Base-by-base conservation (phyloP, 1,140 invertebrate genomes). In the Zaprionus ghesquierei region DNA sequence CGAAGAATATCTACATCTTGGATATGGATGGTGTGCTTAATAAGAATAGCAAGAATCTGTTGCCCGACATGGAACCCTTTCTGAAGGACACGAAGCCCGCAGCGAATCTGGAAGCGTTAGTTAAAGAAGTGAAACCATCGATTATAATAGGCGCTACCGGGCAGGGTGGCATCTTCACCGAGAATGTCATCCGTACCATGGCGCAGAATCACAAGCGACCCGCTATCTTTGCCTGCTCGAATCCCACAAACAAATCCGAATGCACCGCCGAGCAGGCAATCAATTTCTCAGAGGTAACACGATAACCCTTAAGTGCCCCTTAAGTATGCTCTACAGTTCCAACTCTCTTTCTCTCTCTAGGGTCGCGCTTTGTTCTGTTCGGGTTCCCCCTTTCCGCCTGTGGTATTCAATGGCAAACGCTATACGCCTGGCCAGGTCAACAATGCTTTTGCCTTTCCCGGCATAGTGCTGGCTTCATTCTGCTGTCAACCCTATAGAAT, bases 381-480 rank as follows among this genome's bases (percentile, higher is more conserved):
- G 66, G 98, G 98, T 3, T 98, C 97, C 15, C 98, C 98, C 8
- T 99, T 99, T 92, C 94, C 94, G 23, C 95, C 97, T 0, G 96
- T 98, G 15, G 95, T 94, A 13, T 93, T 94, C 27, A 95, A 97
- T 51, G 97, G 96, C 0, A 95, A 97, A 79, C 95, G 94, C 2
- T 95, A 94, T 77, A 90, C 95, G 77, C 97, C 98, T 2, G 98
- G 98, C 0, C 98, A 99, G 93, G 97, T 97, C 63, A 99, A 99
- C 92, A 99, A 99, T 93, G 95, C 98, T 0, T 99, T 99, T 92
- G 98, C 98, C 75, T 99, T 99, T 94, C 98, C 98, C 12, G 98
- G 98, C 13, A 94, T 99, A n/a, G 97, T 96, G 5, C 93, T 99
- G 15, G 98, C 95, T 49, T 95, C 95, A 13, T 95, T 99, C 60